Percentiles rank a stretch among this genome's conserved stretches.
Evolutionary conservation across 2,113 vertebrate genomes (phyloP).

Genomic region (Oryzias javanicus): DNA sequence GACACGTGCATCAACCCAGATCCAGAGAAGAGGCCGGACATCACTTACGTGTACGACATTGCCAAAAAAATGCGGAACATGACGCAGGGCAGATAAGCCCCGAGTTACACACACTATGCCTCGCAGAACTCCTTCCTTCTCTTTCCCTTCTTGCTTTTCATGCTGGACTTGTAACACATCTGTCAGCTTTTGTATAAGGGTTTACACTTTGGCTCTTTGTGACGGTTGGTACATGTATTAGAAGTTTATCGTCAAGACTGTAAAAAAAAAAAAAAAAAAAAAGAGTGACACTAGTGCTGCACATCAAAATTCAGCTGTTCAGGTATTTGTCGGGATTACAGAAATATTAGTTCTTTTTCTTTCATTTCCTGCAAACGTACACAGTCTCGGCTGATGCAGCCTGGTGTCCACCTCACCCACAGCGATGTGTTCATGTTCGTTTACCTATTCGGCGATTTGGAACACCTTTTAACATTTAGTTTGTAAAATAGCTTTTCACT

Average conservation of each 20-base stretch:
- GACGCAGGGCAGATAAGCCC: slow-evolving; percentile 83
- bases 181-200: slow-evolving; percentile 45
- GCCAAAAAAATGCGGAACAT: slow-evolving; percentile 91
- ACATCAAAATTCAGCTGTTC: background rate
- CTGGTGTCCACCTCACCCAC: background rate
- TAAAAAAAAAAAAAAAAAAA: slow-evolving; percentile 15
- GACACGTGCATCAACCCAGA: slow-evolving; percentile 98
- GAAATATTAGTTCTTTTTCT: background rate
- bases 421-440: background rate
- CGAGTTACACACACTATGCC: slow-evolving; percentile 36
- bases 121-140: slow-evolving; percentile 30
- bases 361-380: background rate
- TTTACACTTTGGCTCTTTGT: slow-evolving; percentile 39
- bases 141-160: slow-evolving; percentile 30
- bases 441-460: background rate
- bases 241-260: slow-evolving; percentile 23
- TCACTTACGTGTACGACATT: slow-evolving; percentile 92
- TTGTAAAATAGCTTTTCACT: too few relatives aligned
- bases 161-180: slow-evolving; percentile 54
- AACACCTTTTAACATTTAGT: background rate
- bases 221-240: slow-evolving; percentile 27
- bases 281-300: background rate
- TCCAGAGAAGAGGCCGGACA: slow-evolving; percentile 96
- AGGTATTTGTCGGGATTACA: background rate
- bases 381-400: background rate